Evolutionary conservation across 2,113 vertebrate genomes (phyloP), one percentile per base, ranked within the genome.

Genomic region (Hucho hucho): DNA sequence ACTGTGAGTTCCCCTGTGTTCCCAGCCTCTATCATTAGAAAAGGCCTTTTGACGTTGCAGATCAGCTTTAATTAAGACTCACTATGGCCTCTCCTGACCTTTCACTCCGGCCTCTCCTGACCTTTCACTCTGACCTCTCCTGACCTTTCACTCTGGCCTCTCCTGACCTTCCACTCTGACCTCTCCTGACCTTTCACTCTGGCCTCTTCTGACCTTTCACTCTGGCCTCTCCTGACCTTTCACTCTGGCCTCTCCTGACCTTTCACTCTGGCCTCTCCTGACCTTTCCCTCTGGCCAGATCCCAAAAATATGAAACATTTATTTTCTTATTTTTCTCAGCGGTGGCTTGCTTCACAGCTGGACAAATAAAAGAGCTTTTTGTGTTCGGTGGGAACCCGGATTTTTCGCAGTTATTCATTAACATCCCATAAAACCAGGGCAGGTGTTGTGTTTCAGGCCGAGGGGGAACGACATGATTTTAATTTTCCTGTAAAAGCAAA

Each of bases 341-440:
- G 64, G 43, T 64, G 77, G 58, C 75, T 78, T 64, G 64, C 74
- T 73, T 75, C 85, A 83, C 83, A 87, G 83, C 84, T 85, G 83
- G 81, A 85, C 75, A 86, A 86, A 88, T 86, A 85, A 80, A 80
- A 81, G 77, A 61, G 68, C 70, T 84, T 88, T 85, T 88, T 61
- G 79, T 83, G 71, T 72, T 72, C 56, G 66, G 81, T 82, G 84
- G 83, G 87, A 88, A 83, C 77, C 58, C 67, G 53, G 22, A 12
- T 70, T 80, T 79, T 80, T 79, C 74, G 70, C 76, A 85, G 74
- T 83, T 87, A 82, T 86, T 85, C 79, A 83, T 80, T 84, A 82
- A 74, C 81, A 79, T 82, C 83, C 79, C 76, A 83, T 88, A 80
- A 86, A 86, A 75, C 37, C 69, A 75, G 78, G 32, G 68, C 79